Conservation (phyloP, 2,797 vertebrate species). For the Mormyrus proboscirostris region DNA sequence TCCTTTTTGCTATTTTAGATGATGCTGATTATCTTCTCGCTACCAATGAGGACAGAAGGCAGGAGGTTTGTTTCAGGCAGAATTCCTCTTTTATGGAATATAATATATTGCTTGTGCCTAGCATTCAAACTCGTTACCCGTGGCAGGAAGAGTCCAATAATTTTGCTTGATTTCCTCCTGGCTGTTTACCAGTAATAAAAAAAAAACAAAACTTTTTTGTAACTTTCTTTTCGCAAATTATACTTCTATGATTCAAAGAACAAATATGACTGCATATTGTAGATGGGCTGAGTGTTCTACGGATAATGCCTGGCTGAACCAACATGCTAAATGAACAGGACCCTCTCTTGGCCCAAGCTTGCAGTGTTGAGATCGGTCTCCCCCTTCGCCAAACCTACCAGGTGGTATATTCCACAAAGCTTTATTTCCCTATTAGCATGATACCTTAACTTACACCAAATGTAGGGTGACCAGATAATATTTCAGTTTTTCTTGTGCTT, state of each 20-base stretch:
- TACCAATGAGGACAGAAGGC: neutral
- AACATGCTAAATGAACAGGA: neutral
- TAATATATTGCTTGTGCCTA: neutral
- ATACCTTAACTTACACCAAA: neutral
- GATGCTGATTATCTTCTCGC: neutral
- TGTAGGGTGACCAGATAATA: neutral
- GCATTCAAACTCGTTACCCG: neutral
- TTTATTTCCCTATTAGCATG: neutral
- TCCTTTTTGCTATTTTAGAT: neutral
- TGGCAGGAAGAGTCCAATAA: neutral
- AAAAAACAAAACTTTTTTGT: neutral
- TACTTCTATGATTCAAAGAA: neutral
- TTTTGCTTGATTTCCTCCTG: neutral
- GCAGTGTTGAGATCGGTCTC: neutral
- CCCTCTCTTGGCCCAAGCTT: neutral
- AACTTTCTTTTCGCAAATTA: neutral
- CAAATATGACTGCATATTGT: neutral
- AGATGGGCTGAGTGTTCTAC: neutral
- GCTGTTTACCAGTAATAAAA: neutral
- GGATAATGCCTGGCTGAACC: neutral
- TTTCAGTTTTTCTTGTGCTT: neutral
- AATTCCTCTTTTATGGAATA: neutral
- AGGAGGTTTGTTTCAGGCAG: neutral
- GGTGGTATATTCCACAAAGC: neutral
- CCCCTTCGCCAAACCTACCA: neutral